These are phyloP conservation scores for Saccostrea glomerata DNA, from an alignment of 1,140 invertebrate genomes.

Conservation along the genomic window DNA sequence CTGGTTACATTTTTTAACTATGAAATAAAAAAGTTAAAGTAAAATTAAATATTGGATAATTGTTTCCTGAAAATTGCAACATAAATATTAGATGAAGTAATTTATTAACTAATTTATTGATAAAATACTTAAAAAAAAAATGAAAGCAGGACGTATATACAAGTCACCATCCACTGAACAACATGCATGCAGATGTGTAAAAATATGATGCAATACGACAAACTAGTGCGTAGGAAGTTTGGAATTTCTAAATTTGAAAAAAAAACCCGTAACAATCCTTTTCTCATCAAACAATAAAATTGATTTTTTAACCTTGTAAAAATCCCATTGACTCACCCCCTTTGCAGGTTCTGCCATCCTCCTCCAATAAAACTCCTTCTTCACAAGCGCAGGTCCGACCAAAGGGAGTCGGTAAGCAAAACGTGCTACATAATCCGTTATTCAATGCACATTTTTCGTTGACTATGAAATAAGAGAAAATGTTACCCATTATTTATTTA, in stretches of 20 bases:
- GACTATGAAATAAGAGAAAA: neutral
- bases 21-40: neutral
- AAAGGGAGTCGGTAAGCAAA: conserved; percentile 36
- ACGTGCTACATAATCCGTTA: conserved; percentile 41
- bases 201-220: too few species aligned
- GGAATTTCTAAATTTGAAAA: neutral
- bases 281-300: neutral
- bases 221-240: neutral
- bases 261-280: neutral
- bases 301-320: neutral
- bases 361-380: conserved; percentile 15
- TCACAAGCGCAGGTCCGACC: conserved; percentile 34
- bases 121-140: neutral
- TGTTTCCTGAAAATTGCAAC: neutral
- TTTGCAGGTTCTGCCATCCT: conserved; percentile 40
- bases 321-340: conserved; percentile 7
- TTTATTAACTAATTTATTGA: neutral
- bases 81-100: neutral
- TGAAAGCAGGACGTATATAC: neutral
- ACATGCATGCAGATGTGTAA: too few species aligned
- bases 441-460: conserved; percentile 12
- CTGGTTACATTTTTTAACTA: conserved; percentile 32
- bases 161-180: neutral
- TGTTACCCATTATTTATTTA: neutral
- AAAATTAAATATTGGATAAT: neutral